Base-by-base conservation (phyloP, 2,888 invertebrate species). In the Acleris sparsana region DNA sequence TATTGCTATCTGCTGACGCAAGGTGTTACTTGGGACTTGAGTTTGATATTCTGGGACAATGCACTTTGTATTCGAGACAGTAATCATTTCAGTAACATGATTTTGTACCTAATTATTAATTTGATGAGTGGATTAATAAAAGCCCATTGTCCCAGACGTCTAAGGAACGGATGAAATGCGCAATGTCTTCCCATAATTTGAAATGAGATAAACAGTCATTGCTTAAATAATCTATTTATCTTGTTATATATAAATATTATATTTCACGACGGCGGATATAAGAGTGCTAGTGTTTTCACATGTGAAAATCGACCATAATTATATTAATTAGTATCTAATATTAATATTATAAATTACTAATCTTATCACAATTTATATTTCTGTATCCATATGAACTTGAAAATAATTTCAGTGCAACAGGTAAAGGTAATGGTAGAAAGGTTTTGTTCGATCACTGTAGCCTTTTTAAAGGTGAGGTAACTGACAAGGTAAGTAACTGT, bases 81-180 rank as follows among this genome's bases (percentile, higher is more conserved):
- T 33, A n/a, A 55, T 55, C 39, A 13, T 33, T 16, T 44, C 13
- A 53, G 29, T 46, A 39, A 52, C 44, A 25, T 49, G 16, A 18
- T 33, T 48, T 60, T 18, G 53, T 67, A 25, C 25, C 25, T 25
- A 53, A 33, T 16, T 48, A 59, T 46, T n/a, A 44, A 9, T 46
- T 44, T 39, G 9, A 52, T 39, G 53, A 68, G 62, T 46, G 3
- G 13, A 65, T 29, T 2, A 20, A 56, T 75, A 87, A 11, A 86
- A 88, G 84, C 87, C 86, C 81, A 88, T 85, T 84, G 88, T 85
- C 80, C 82, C 80, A 85, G 87, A 77, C 79, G 78, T 80, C 89
- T 85, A 92, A 92, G 92, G 92, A 92, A 92, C 92, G 91, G 92
- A 92, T 92, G 92, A 92, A 92, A 92, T 92, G 92, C 92, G 92